phyloP scores from a whole-genome alignment of 1,140 invertebrate species.

The Meloidogyne floridensis region DNA sequence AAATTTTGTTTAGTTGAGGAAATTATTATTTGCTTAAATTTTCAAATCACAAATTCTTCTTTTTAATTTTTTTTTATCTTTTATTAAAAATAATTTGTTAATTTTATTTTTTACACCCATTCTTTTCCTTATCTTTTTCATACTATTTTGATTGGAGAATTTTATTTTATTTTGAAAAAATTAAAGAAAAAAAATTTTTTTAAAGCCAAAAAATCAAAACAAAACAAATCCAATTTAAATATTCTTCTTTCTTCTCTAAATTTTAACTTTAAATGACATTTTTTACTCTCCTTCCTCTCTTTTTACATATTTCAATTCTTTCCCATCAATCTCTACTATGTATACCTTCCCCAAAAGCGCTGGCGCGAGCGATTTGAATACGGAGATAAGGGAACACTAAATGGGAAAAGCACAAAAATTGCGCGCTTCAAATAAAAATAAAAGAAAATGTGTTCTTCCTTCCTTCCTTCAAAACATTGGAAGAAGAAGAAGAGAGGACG shows the following conservation, averaged over 20 bases:
- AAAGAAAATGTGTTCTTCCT: background rate
- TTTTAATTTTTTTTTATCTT: too few relatives aligned
- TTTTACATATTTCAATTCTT: background rate
- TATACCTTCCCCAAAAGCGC: background rate
- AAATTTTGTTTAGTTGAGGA: too few relatives aligned
- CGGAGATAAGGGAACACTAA: slow-evolving; percentile 8
- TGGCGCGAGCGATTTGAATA: slow-evolving; percentile 1
- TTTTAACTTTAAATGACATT: background rate
- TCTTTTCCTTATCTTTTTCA: too few relatives aligned
- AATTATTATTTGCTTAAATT: too few relatives aligned
- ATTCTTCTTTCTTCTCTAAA: background rate
- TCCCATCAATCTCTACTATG: background rate
- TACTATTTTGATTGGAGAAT: too few relatives aligned
- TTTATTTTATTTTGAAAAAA: too few relatives aligned
- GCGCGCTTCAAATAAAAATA: slow-evolving; percentile 1
- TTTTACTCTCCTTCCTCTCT: background rate
- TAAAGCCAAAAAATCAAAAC: too few relatives aligned
- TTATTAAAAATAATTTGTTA: too few relatives aligned
- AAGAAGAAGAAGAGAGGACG: background rate
- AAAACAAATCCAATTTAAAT: background rate
- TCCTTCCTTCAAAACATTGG: background rate
- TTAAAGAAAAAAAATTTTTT: too few relatives aligned
- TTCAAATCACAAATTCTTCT: too few relatives aligned
- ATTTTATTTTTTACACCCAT: too few relatives aligned
- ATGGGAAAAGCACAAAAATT: slow-evolving; percentile 4